phyloP scores from a whole-genome alignment of 1,140 invertebrate species.

The Drosophila persimilis region DNA sequence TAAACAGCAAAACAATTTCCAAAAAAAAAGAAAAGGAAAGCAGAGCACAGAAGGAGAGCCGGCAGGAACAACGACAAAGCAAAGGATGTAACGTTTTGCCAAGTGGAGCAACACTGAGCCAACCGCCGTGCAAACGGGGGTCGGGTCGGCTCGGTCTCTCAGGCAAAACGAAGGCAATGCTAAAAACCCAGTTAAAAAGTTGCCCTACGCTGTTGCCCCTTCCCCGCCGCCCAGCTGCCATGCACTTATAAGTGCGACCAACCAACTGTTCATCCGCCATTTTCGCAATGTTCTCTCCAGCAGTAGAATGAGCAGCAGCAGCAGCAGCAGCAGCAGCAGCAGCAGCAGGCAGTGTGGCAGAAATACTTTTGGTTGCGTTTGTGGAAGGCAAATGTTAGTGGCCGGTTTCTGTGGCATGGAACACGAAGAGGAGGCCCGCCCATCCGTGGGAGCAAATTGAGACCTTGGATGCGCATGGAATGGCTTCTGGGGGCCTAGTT shows the following conservation, averaged over 20 bases:
- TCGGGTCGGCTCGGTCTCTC: neutral
- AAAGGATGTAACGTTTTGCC: conserved; percentile 77
- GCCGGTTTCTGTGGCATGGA: conserved; percentile 4
- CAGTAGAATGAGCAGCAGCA: neutral
- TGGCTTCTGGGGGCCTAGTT: conserved; percentile 2
- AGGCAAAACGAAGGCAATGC: conserved; percentile 43
- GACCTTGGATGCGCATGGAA: too few relatives aligned
- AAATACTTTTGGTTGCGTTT: conserved; percentile 61
- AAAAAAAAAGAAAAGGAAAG: conserved; percentile 37
- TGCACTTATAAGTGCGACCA: conserved; percentile 52
- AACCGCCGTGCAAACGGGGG: conserved; percentile 3
- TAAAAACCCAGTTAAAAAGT: conserved; percentile 59
- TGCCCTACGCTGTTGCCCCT: conserved; percentile 7
- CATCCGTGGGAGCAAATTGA: too few relatives aligned
- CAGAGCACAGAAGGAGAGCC: conserved; percentile 20
- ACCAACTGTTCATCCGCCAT: conserved; percentile 56
- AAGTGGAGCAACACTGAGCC: conserved; percentile 71
- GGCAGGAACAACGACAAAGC: conserved; percentile 59
- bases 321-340: neutral
- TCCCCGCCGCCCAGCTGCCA: neutral
- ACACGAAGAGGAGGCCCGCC: neutral
- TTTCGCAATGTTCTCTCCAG: conserved; percentile 44
- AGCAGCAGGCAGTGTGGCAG: conserved; percentile 8
- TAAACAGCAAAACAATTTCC: conserved; percentile 81
- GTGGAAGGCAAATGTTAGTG: conserved; percentile 46